Conservation (phyloP, 2,113 vertebrate genomes). For the Hassar affinis region DNA sequence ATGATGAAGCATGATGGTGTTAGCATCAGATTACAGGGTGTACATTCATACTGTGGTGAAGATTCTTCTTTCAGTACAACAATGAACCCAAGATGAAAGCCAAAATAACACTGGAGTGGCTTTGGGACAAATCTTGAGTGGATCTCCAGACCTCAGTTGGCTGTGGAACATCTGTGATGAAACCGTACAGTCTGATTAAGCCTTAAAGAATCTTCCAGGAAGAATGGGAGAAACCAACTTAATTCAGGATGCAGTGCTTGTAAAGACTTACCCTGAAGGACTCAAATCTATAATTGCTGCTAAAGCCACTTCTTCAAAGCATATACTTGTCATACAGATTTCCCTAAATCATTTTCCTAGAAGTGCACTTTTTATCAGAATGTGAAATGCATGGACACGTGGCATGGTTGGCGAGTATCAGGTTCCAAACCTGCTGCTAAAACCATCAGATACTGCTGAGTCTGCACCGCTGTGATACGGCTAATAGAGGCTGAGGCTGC, state of each 20-base stretch:
- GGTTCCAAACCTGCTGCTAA: background rate
- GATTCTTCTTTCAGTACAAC: background rate
- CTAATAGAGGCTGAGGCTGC: constrained; percentile 11
- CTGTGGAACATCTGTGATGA: background rate
- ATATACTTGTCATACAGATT: too few relatives aligned
- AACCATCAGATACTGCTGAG: constrained; percentile 16
- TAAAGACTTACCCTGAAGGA: background rate
- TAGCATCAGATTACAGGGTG: background rate
- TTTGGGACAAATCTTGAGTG: background rate
- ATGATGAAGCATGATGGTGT: background rate
- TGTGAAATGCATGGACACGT: background rate
- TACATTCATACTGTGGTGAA: background rate
- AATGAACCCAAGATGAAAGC: background rate
- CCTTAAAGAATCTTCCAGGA: background rate
- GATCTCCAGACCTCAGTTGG: background rate
- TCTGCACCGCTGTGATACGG: background rate
- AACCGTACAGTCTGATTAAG: background rate
- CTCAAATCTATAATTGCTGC: background rate
- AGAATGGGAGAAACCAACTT: background rate
- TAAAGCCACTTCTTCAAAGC: background rate
- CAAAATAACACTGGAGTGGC: background rate
- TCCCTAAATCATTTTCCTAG: background rate
- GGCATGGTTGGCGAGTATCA: constrained; percentile 11
- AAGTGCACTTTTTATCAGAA: constrained; percentile 5
- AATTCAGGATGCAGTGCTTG: too few relatives aligned